Base-by-base conservation (phyloP, 2,113 vertebrate genomes). In the Prochilodus magdalenae region DNA sequence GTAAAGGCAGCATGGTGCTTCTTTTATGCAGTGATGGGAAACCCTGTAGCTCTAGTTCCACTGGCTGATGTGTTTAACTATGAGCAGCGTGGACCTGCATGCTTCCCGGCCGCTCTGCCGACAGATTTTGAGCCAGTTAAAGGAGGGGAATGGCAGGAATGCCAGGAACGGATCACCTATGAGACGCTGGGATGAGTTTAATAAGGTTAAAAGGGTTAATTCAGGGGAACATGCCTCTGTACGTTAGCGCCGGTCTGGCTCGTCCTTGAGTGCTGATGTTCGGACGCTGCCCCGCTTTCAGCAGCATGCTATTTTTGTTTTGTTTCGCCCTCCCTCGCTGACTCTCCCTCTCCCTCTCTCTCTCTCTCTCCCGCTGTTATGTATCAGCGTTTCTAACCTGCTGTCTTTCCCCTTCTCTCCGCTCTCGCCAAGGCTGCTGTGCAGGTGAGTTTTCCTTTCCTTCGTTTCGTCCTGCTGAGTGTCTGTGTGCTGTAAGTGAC, bases 391-490 rank as follows among this genome's bases (percentile, higher is more conserved):
- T 83, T 88, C 77, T 88, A 91, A 93, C 83, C 27, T 84, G 79
- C 76, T 85, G 55, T 73, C 81, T 85, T 79, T 90, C 44, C 62
- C 83, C 76, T 77, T 77, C 73, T 89, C 66, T 83, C 72, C 85
- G 10, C 86, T 87, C 79, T 89, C 88, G 89, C 83, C 89, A 95
- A 95, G 96, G 96, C 96, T 93, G 94, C 95, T 87, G 90, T 98
- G 89, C 96, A 97, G 97, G 97, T 98, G 94, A 96, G 95, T 80
- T 77, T 80, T n/a, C 59, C 30, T 24, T 47, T 66, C n/a, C n/a
- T n/a, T 86, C 76, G 40, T 55, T 24, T 26, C 29, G 53, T 22
- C 27, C n/a, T 33, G 15, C 65, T 71, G 27, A 81, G 57, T 66
- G 59, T 75, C 33, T 78, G 4, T 11, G 4, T 11, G 27, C 51